A percentile compares a stretch with the other conserved stretches of the same genome.
These are phyloP conservation scores for Dinothrombium tinctorium DNA, from an alignment of 1,140 invertebrate species.

Conservation along the genomic window DNA sequence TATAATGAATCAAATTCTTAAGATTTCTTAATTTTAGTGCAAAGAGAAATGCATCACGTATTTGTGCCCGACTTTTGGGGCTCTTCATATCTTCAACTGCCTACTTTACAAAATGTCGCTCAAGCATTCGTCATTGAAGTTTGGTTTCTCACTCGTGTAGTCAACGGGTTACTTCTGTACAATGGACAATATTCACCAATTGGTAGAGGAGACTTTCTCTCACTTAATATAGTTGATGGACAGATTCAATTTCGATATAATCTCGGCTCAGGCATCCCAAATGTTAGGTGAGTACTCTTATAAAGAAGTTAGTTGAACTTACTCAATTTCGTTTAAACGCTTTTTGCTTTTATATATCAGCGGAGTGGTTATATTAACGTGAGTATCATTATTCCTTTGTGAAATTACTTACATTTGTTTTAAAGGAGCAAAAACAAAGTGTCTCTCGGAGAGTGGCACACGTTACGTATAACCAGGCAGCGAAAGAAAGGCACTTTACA, in stretches of 20 bases:
- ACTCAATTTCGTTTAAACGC: neutral
- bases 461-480: constrained; percentile 41
- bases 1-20: too few relatives aligned
- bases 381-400: constrained; percentile 7
- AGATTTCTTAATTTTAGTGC: neutral
- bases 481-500: constrained; percentile 50
- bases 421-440: constrained; percentile 19
- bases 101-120: constrained; percentile 43
- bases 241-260: constrained; percentile 60
- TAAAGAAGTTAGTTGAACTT: neutral
- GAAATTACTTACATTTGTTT: constrained; percentile 5
- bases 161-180: constrained; percentile 57
- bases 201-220: constrained; percentile 53
- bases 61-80: constrained; percentile 31
- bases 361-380: constrained; percentile 2
- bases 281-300: constrained; percentile 38
- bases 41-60: constrained; percentile 13
- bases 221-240: constrained; percentile 49
- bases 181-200: constrained; percentile 37
- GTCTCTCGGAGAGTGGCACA: constrained; percentile 49
- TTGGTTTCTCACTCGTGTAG: constrained; percentile 51
- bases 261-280: constrained; percentile 59
- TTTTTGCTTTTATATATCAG: constrained; percentile 1
- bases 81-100: constrained; percentile 47
- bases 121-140: constrained; percentile 57